Percentiles rank a stretch among this genome's conserved stretches.
These are phyloP conservation scores for Mechanitis mazaeus DNA, from an alignment of 2,888 invertebrate genomes.

Conservation along the genomic window DNA sequence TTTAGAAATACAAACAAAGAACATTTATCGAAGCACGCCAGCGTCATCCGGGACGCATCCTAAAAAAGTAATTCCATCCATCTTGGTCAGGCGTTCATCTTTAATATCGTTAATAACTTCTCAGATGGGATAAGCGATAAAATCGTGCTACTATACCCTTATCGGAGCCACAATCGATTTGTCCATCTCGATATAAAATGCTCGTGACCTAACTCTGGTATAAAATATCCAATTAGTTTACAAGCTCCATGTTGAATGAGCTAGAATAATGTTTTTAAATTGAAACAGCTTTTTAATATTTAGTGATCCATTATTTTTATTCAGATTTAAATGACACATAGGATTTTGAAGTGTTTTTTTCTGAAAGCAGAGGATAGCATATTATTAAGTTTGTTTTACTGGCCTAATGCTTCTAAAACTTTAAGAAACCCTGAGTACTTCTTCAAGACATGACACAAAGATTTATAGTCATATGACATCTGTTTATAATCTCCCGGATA, in stretches of 20 bases:
- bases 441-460: constrained; percentile 44
- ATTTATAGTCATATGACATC: constrained; percentile 65
- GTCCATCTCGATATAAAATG: constrained; percentile 43
- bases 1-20: constrained; percentile 12
- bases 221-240: constrained; percentile 27
- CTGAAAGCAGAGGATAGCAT: too few relatives aligned
- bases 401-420: not conserved
- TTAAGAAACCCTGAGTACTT: constrained; percentile 6
- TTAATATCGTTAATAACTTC: constrained; percentile 41
- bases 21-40: constrained; percentile 12
- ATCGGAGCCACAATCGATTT: constrained; percentile 49
- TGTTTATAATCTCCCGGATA: constrained; percentile 64
- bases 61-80: constrained; percentile 45
- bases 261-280: not conserved
- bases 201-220: constrained; percentile 32
- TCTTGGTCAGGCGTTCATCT: constrained; percentile 44
- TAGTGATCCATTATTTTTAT: constrained; percentile 7
- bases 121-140: constrained; percentile 51
- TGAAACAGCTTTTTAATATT: not conserved
- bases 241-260: constrained; percentile 3
- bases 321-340: constrained; percentile 19
- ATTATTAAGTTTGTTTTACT: not conserved
- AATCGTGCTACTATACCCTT: constrained; percentile 48
- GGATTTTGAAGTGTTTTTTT: constrained; percentile 4
- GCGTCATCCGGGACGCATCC: constrained; percentile 28